Percentiles rank a stretch among this genome's conserved stretches.
Evolutionary conservation across 2,113 vertebrate genomes (phyloP).

Genomic region (Pygoscelis antarcticus): DNA sequence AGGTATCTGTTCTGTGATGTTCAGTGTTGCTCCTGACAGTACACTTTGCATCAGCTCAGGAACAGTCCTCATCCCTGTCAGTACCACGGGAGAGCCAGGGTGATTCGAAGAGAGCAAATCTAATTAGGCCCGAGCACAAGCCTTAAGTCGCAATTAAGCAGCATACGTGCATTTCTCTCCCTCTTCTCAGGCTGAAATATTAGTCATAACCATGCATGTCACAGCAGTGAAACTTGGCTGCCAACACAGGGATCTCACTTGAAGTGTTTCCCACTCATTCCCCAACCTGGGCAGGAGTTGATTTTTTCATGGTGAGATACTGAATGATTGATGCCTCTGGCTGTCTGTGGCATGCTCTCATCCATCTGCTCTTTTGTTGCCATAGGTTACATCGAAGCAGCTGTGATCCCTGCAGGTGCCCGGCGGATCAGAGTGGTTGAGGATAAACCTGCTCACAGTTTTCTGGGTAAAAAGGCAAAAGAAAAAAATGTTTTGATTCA

Average conservation of each 20-base stretch:
- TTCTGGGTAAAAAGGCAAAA: conserved; percentile 86
- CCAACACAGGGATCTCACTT: neutral
- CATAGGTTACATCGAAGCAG: conserved; percentile 93
- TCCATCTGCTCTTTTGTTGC: neutral
- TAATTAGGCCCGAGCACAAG: neutral
- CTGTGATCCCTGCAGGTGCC: conserved; percentile 91
- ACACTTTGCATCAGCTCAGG: neutral
- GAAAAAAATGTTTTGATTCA: neutral
- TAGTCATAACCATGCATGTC: neutral
- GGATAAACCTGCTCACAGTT: conserved; percentile 95
- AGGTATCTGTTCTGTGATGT: neutral
- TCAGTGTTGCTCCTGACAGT: neutral
- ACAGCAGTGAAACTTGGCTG: neutral
- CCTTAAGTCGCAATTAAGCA: neutral
- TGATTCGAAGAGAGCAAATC: neutral
- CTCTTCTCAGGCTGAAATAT: neutral
- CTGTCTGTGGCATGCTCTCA: neutral
- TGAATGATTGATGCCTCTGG: neutral
- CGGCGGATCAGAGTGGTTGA: conserved; percentile 93
- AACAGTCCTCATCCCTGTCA: neutral
- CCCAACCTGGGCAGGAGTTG: neutral
- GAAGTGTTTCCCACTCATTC: neutral
- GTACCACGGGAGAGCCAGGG: neutral
- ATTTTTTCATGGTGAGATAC: neutral
- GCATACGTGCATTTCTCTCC: neutral